Evolutionary conservation across 2,888 invertebrate species (phyloP), one percentile per base, ranked within the genome.

Genomic region (Nesidiocoris tenuis): DNA sequence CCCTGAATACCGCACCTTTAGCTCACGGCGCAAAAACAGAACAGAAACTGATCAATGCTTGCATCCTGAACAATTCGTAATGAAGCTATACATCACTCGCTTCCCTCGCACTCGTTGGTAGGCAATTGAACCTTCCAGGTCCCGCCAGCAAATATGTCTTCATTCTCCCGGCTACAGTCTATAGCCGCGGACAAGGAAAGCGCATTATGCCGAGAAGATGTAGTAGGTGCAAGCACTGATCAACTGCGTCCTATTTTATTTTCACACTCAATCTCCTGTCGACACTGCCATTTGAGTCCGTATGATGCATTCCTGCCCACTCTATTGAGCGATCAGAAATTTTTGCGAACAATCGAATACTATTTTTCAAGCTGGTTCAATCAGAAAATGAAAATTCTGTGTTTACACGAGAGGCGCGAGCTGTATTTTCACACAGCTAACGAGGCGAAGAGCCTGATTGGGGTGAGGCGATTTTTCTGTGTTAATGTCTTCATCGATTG

Each of bases 41-140:
- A 67, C 67, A 12, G 67, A 64, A 64, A 25, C 64, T 64, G 64
- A 64, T 64, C 64, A 64, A 68, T 68, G 59, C 56, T 18, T 56
- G 68, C 24, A 68, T 68, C 68, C 68, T 68, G 68, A 17, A 68
- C 68, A 59, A 59, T 68, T 68, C 57, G 68, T 68, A 68, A 68
- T 68, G 68, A 68, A 68, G 68, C 59, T 57, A 68, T 68, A 68
- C 24, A 24, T 68, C 68, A 68, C 68, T 19, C 24, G 39, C 39
- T 39, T 39, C 39, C 39, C 39, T 39, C 39, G 39, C 39, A n/a
- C n/a, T n/a, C n/a, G n/a, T n/a, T 39, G 5, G 39, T n/a, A 23
- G 68, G 68, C 68, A 68, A 55, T 68, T 68, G 56, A 68, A 68
- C 57, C 57, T 55, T 23, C 68, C 18, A 55, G 56, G 56, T 57